These are phyloP conservation scores for Anorthoa munda DNA, from an alignment of 2,888 invertebrate species.

Conservation along the genomic window DNA sequence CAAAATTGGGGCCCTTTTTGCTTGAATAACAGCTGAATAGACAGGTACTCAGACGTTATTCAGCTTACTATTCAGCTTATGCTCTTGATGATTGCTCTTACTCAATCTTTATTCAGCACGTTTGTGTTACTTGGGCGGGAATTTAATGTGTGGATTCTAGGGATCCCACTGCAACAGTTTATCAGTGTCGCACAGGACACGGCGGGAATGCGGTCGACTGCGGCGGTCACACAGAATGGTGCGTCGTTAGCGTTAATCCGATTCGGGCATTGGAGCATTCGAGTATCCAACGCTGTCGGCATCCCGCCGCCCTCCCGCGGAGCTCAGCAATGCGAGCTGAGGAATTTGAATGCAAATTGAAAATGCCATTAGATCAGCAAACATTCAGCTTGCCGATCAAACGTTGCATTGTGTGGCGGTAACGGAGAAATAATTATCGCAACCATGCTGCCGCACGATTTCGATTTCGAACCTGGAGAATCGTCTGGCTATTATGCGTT, in stretches of 20 bases:
- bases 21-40: no score
- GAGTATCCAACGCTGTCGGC: conserved; percentile 77
- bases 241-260: conserved; percentile 89
- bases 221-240: conserved; percentile 82
- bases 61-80: no score
- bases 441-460: conserved; percentile 55
- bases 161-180: conserved; percentile 70
- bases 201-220: conserved; percentile 74
- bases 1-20: no score
- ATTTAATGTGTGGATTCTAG: conserved; percentile 58
- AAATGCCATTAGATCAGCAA: conserved; percentile 89
- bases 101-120: no score
- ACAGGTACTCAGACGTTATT: no score
- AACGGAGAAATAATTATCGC: conserved; percentile 76
- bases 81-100: no score
- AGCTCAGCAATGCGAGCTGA: conserved; percentile 79
- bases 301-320: conserved; percentile 73
- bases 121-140: no score
- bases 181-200: conserved; percentile 76
- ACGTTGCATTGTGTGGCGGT: conserved; percentile 78
- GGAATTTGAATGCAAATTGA: conserved; percentile 89
- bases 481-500: conserved; percentile 17
- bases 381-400: conserved; percentile 83
- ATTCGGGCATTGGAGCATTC: conserved; percentile 85
- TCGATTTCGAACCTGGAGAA: conserved; percentile 50